These are phyloP conservation scores for Pongo pygmaeus DNA, from an alignment of 2,113 vertebrate species.

Conservation along the genomic window DNA sequence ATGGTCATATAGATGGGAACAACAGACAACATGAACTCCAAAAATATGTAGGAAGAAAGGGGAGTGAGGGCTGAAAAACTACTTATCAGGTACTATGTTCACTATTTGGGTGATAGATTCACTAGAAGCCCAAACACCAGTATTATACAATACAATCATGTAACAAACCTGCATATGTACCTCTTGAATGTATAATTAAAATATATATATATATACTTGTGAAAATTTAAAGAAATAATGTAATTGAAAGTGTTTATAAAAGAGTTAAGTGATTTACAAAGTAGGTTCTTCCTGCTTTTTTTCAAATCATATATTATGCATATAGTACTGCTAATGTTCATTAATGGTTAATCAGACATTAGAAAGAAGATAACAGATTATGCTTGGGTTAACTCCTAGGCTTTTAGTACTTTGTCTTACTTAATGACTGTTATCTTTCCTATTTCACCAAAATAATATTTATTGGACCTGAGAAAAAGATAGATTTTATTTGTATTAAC, in stretches of 20 bases:
- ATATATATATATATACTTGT: background rate
- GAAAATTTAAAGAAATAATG: background rate
- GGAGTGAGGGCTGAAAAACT: too few species aligned
- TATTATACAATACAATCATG: too few species aligned
- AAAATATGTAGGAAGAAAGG: too few species aligned
- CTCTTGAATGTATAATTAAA: too few species aligned
- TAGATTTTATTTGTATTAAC: background rate
- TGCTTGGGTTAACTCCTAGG: background rate
- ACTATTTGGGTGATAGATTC: too few species aligned
- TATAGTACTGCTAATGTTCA: background rate
- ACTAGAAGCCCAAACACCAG: too few species aligned
- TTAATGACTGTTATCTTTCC: background rate
- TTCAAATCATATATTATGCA: background rate
- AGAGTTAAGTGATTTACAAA: background rate
- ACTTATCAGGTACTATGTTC: too few species aligned
- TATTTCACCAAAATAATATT: conserved; percentile 17
- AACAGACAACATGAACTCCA: too few species aligned
- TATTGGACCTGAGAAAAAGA: background rate
- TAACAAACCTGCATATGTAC: too few species aligned
- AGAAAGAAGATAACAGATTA: background rate
- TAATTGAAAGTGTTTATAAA: background rate
- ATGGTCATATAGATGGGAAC: too few species aligned
- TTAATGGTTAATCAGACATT: background rate
- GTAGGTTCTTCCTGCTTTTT: background rate
- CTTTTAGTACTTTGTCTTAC: background rate